Evolutionary conservation across 2,797 vertebrate genomes (phyloP).

Genomic region (Lates japonicus): DNA sequence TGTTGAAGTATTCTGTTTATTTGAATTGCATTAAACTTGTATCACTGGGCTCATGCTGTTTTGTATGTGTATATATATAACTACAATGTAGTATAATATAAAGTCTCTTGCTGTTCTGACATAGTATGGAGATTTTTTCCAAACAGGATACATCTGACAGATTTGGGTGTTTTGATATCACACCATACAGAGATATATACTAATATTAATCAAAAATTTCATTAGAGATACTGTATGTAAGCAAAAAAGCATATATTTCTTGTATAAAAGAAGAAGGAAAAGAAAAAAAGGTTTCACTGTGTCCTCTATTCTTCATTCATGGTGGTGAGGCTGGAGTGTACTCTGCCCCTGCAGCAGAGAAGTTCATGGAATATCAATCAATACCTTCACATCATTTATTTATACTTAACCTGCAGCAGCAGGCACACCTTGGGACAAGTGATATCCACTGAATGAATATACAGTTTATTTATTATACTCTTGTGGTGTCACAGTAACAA

Average conservation of each 20-base stretch:
- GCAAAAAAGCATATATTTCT: not conserved
- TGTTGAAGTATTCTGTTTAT: not conserved
- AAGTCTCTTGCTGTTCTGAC: not conserved
- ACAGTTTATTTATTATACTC: not conserved
- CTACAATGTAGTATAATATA: not conserved
- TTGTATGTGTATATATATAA: not conserved
- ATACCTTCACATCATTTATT: conserved; percentile 74
- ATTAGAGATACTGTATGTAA: not conserved
- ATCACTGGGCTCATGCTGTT: not conserved
- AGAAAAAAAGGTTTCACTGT: not conserved
- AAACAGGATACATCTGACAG: not conserved
- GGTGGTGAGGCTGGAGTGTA: conserved; percentile 20
- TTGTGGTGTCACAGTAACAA: conserved; percentile 16
- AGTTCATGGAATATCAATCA: conserved; percentile 69
- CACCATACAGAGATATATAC: not conserved
- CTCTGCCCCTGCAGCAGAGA: conserved; percentile 42
- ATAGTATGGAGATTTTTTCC: not conserved
- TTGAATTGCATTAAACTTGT: too few relatives aligned
- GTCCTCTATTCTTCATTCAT: conserved; percentile 29
- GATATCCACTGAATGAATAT: conserved; percentile 28
- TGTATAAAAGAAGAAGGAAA: not conserved
- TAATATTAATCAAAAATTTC: not conserved
- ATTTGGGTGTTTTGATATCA: not conserved
- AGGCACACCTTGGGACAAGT: conserved; percentile 7
- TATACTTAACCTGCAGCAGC: conserved; percentile 69